Evolutionary conservation across 2,797 vertebrate genomes (phyloP).

Genomic region (Crypturellus tataupa): DNA sequence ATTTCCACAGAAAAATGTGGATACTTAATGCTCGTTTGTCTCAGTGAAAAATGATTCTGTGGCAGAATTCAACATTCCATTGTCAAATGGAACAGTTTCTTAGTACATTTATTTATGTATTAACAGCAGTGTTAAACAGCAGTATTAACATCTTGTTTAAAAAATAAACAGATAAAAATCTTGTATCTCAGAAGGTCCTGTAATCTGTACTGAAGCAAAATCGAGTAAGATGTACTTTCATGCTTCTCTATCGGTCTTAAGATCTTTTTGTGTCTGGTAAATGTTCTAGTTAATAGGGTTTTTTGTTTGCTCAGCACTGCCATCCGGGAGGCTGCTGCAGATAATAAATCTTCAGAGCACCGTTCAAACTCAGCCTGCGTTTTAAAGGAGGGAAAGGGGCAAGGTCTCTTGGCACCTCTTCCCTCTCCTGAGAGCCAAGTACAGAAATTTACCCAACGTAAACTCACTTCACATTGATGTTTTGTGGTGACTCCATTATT

Average conservation of each 20-base stretch:
- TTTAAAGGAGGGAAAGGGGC: neutral
- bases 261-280: neutral
- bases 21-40: neutral
- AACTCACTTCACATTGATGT: neutral
- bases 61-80: neutral
- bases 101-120: neutral
- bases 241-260: neutral
- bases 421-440: neutral
- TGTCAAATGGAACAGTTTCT: neutral
- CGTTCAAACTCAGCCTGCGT: neutral
- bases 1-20: neutral
- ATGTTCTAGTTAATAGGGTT: neutral
- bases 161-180: neutral
- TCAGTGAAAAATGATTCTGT: neutral
- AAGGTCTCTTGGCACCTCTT: neutral
- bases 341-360: neutral
- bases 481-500: neutral
- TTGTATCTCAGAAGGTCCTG: neutral
- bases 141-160: neutral
- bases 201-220: neutral
- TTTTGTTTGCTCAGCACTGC: neutral
- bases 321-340: neutral
- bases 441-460: neutral
- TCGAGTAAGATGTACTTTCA: neutral
- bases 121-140: neutral